Evolutionary conservation across 2,888 invertebrate species (phyloP), one percentile per base, ranked within the genome.

Genomic region (Drosophila quinaria): DNA sequence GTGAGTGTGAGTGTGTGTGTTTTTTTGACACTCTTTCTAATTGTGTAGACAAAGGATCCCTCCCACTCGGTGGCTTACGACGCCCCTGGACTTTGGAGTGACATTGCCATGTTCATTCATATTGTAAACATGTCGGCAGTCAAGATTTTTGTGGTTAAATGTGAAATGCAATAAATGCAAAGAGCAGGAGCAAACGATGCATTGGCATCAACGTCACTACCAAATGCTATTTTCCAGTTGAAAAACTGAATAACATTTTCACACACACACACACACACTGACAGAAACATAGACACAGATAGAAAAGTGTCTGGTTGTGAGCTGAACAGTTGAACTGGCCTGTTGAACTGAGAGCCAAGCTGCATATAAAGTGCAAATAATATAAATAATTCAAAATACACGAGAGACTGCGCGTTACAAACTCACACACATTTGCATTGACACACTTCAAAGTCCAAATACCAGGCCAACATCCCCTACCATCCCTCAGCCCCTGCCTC

Each of bases 311-410:
- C 47, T 80, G 63, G 25, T 3, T 17, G 41, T 49, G 47, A 46
- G 47, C 10, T 22, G 44, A 37, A 39, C 60, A 46, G 47, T 5
- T 22, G 44, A 37, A 39, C 60, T 58, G 17, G 37, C n/a, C 29
- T 62, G 67, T 50, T 55, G 55, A 35, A 70, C 61, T 22, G 39
- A 10, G 35, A 10, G 35, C 44, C 29, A n/a, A 55, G 56, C 54
- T 84, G 78, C 88, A 88, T 83, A 78, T 76, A 89, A 72, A 90
- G 87, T 86, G 87, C 74, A 90, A 82, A 89, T 83, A 83, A 67
- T 86, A 87, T 86, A 86, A 86, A 86, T 86, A 86, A 86, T 86
- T 86, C 86, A 86, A 87, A 83, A 69, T 83, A 81, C 66, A 70
- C 78, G 47, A 75, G 72, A 74, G 74, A 74, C 67, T 63, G 63